Base-by-base conservation (phyloP, 1,140 invertebrate species). In the Hormaphis cornu region DNA sequence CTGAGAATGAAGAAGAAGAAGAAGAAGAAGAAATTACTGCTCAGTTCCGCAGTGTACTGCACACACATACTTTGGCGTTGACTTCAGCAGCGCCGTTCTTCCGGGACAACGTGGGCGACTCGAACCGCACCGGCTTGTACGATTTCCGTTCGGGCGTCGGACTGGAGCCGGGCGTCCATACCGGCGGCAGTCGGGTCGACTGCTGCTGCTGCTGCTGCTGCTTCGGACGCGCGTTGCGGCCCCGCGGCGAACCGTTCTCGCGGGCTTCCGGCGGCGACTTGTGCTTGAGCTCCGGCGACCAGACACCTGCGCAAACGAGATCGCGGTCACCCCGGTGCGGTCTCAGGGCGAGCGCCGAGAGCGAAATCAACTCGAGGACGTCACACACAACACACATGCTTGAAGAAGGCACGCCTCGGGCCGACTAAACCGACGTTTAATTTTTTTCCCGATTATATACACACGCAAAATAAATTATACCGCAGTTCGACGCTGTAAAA, bases 81-180 rank as follows among this genome's bases (percentile, higher is more conserved):
- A n/a, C n/a, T n/a, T n/a, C n/a, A n/a, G n/a, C n/a, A n/a, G n/a
- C n/a, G n/a, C n/a, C n/a, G n/a, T 76, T 79, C 71, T 80, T 82
- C 35, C 86, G 78, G 26, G 81, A 79, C 75, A 88, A 78, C 74
- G 85, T 79, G 71, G 86, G 84, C 73, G 86, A 84, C 73, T 90
- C 87, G 76, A 91, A 91, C 72, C 83, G 84, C 33, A 91, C 86
- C 1, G 89, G 87, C 70, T 86, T 81, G 78, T 89, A 91, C 70
- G 76, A 5, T 74, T 84, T 87, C 81, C 80, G 85, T 74, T 87
- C 84, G 70, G 79, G 76, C 22, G 79, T 78, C 2, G 87, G 86
- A 75, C 85, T 87, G 2, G 86, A 79, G 73, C 82, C 83, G 5
- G 89, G 88, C 2, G 85, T 85, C 89, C 89, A 91, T 69, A 91